phyloP scores from a whole-genome alignment of 2,888 invertebrate species.

The Chrysolina haemoptera region DNA sequence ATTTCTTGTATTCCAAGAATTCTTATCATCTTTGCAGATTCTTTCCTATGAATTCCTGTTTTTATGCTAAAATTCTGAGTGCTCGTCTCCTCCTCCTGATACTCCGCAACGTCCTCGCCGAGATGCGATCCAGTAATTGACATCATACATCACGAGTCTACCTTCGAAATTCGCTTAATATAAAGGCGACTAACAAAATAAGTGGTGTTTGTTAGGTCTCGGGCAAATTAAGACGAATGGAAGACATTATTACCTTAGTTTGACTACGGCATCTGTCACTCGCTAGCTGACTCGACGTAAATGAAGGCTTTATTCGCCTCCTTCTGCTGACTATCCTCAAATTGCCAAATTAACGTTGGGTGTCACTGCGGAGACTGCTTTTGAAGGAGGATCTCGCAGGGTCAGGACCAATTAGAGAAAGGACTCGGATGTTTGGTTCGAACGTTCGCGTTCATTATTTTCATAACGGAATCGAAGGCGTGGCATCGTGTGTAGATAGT shows the following conservation, averaged over 20 bases:
- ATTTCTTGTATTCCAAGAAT: too few relatives aligned
- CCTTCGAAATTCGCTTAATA: constrained; percentile 44
- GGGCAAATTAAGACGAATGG: constrained; percentile 70
- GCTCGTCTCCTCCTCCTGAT: background rate
- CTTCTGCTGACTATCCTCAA: constrained; percentile 56
- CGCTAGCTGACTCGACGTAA: constrained; percentile 51
- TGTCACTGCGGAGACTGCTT: constrained; percentile 11
- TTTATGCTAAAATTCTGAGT: background rate
- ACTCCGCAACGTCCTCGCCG: background rate
- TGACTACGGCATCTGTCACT: constrained; percentile 64
- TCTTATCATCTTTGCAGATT: too few relatives aligned
- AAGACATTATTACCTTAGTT: constrained; percentile 69
- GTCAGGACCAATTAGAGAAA: background rate
- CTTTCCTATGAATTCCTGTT: background rate
- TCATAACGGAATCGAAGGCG: background rate
- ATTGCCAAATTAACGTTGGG: constrained; percentile 25
- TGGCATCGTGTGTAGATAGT: too few relatives aligned
- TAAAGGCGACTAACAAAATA: constrained; percentile 43
- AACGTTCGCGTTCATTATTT: background rate
- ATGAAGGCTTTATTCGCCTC: constrained; percentile 58
- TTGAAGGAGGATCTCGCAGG: constrained; percentile 2
- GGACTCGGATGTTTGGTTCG: background rate
- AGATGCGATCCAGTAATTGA: constrained; percentile 32
- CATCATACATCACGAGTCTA: constrained; percentile 39
- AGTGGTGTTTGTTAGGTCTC: constrained; percentile 59